Percentiles rank a stretch among this genome's conserved stretches.
phyloP scores from a whole-genome alignment of 2,888 invertebrate genomes.

The Mylabris sibirica region DNA sequence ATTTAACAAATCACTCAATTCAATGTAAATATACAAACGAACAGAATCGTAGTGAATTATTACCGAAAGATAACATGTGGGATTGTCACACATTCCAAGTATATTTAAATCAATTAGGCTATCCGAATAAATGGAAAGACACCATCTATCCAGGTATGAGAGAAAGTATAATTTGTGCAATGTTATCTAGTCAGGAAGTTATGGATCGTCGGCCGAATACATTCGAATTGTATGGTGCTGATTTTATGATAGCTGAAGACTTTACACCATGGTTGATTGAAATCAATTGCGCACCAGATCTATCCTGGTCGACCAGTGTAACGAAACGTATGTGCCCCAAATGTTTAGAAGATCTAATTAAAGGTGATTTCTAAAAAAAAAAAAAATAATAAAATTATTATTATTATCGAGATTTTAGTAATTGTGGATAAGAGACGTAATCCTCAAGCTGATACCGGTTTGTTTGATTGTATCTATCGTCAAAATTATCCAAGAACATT shows the following conservation, averaged over 20 bases:
- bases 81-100: slow-evolving; percentile 82
- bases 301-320: slow-evolving; percentile 89
- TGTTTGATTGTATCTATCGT: slow-evolving; percentile 80
- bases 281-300: slow-evolving; percentile 92
- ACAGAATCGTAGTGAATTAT: slow-evolving; percentile 72
- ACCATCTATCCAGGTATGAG: slow-evolving; percentile 80
- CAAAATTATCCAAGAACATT: slow-evolving; percentile 81
- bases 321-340: slow-evolving; percentile 86
- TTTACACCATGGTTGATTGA: slow-evolving; percentile 92
- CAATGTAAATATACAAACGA: slow-evolving; percentile 84
- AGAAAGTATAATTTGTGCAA: slow-evolving; percentile 72
- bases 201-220: slow-evolving; percentile 85
- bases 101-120: slow-evolving; percentile 72
- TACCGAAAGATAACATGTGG: slow-evolving; percentile 97
- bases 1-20: slow-evolving; percentile 92
- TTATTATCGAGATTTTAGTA: slow-evolving; percentile 70
- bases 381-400: neutral
- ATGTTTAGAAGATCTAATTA: slow-evolving; percentile 88
- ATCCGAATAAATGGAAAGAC: slow-evolving; percentile 81
- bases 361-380: slow-evolving; percentile 69
- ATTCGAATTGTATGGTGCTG: slow-evolving; percentile 94
- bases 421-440: slow-evolving; percentile 70
- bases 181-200: slow-evolving; percentile 85
- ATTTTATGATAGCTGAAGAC: slow-evolving; percentile 91
- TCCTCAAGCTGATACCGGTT: slow-evolving; percentile 79